These are phyloP conservation scores for Galaxea fascicularis DNA, from an alignment of 92 coral and sea anemone species.

Conservation along the genomic window DNA sequence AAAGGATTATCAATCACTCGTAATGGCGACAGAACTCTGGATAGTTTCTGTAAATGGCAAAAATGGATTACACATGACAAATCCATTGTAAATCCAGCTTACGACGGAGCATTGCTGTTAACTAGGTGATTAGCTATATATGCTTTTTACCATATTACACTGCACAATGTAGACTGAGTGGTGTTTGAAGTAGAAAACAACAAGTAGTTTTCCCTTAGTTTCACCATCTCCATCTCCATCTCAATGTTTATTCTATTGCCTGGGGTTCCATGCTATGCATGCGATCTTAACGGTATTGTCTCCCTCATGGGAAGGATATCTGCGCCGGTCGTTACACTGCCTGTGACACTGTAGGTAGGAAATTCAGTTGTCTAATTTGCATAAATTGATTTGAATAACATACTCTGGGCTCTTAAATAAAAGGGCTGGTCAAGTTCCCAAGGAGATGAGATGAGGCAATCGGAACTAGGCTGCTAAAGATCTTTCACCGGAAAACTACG, in stretches of 20 bases:
- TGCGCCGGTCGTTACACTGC: slow-evolving; percentile 79
- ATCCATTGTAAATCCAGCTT: slow-evolving; percentile 56
- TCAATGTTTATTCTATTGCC: too few relatives aligned
- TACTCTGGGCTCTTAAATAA: too few relatives aligned
- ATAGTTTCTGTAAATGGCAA: slow-evolving; percentile 97
- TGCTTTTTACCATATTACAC: not conserved
- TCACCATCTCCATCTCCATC: too few relatives aligned
- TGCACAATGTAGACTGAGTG: too few relatives aligned
- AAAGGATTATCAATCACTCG: slow-evolving; percentile 77
- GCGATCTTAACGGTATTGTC: not conserved
- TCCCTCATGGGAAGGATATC: slow-evolving; percentile 74
- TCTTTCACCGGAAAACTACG: too few relatives aligned
- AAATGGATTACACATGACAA: slow-evolving; percentile 71
- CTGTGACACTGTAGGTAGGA: slow-evolving; percentile 96
- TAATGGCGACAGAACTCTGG: slow-evolving; percentile 86
- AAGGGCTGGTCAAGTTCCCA: not conserved
- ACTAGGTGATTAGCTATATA: slow-evolving; percentile 77
- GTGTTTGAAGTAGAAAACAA: too few relatives aligned
- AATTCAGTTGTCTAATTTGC: not conserved
- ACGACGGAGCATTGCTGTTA: slow-evolving; percentile 89
- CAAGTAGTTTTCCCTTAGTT: too few relatives aligned
- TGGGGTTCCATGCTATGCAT: not conserved
- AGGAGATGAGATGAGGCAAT: too few relatives aligned
- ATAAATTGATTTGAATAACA: not conserved
- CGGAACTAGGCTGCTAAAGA: too few relatives aligned